Evolutionary conservation across 1,140 invertebrate genomes (phyloP).

Genomic region (Saxidomus purpurata): DNA sequence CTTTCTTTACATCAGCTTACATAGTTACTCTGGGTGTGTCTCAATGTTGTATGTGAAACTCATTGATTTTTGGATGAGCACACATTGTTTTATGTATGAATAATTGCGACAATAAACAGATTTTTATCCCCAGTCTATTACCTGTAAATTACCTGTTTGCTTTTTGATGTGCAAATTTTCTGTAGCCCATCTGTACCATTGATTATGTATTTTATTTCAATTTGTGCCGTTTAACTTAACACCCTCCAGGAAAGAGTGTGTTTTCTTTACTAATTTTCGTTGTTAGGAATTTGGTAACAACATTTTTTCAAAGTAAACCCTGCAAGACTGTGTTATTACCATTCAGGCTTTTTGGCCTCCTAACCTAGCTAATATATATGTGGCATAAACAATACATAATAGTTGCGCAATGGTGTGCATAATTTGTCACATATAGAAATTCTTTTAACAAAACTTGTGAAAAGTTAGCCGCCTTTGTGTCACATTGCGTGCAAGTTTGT

Average conservation of each 20-base stretch:
- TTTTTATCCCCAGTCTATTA: slow-evolving; percentile 2
- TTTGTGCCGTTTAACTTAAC: not conserved
- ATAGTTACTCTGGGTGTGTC: not conserved
- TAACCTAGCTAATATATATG: no score
- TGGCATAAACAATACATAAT: not conserved
- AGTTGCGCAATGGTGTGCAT: not conserved
- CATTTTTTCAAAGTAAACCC: no score
- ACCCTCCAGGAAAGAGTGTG: no score
- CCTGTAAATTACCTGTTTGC: not conserved
- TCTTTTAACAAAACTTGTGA: not conserved
- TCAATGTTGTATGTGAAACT: not conserved
- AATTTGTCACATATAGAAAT: not conserved
- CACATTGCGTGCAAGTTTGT: not conserved
- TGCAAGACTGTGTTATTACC: no score
- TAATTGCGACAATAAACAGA: not conserved
- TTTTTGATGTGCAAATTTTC: slow-evolving; percentile 30
- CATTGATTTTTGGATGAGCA: slow-evolving; percentile 1
- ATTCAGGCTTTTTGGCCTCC: no score
- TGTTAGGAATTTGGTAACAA: no score
- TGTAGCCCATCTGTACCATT: not conserved
- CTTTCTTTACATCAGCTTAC: no score
- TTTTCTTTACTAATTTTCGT: no score
- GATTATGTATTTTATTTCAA: not conserved
- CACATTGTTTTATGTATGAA: slow-evolving; percentile 32
- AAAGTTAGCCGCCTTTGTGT: not conserved